Evolutionary conservation across 2,113 vertebrate species (phyloP), one percentile per base, ranked within the genome.

Genomic region (Myotis lucifugus): DNA sequence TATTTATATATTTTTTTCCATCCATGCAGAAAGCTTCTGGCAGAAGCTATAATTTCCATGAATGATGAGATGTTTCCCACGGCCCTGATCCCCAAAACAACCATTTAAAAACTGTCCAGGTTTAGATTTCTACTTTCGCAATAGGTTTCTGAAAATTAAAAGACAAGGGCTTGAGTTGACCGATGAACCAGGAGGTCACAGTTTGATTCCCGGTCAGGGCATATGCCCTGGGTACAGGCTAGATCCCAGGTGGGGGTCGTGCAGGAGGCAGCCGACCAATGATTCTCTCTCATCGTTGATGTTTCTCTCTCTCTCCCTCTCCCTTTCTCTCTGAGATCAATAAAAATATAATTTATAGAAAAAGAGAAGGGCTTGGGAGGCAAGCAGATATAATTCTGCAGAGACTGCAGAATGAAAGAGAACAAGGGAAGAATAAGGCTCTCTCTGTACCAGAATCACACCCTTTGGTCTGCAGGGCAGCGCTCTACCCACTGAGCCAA

Each of bases 61-160:
- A 93, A 87, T 69, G 76, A 73, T 52, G 46, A 91, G 29, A 42
- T 34, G 10, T 70, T 95, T 70, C n/a, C n/a, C 50, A 91, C 9
- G 59, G 29, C 0, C 29, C 17, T 10, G 83, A 23, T 46, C 15
- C 9, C 3, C n/a, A 50, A 56, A 91, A 56, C 3, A 54, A 27
- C 10, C 15, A 52, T 18, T 64, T 29, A 59, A 77, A 95, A 79
- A 56, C 0, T 25, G 32, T 15, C 29, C 13, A 72, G 19, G 7
- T 64, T 94, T 46, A 66, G 27, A 78, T 13, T 88, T 85, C 66
- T 64, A 76, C 32, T 86, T 91, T 69, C 56, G 27, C 37, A 40
- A 70, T 23, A 66, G 50, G 23, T 32, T 77, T 91, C 34, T 13
- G 3, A 12, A 88, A 72, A 73, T 64, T 34, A 64, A 94, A 87